Percentiles rank a stretch among this genome's conserved stretches.
Evolutionary conservation across 1,140 invertebrate species (phyloP).

Genomic region (Drosophila bipectinata): DNA sequence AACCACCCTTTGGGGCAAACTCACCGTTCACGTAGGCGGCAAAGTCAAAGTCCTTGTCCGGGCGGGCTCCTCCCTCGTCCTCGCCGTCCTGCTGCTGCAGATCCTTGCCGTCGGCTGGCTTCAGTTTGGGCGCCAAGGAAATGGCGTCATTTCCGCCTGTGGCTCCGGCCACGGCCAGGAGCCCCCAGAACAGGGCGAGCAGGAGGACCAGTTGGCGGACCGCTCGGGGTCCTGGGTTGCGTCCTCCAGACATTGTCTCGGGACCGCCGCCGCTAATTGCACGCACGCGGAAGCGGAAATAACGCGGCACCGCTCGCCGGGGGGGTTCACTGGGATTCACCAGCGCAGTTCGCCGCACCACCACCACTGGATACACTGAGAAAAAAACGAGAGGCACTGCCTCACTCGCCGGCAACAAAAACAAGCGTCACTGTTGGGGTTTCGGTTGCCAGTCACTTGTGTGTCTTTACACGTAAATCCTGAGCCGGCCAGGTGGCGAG

Average conservation of each 20-base stretch:
- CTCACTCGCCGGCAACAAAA: slow-evolving; percentile 4
- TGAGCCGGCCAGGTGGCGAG: slow-evolving; percentile 34
- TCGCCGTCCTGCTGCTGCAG: slow-evolving; percentile 27
- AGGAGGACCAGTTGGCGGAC: background rate
- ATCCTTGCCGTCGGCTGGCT: background rate
- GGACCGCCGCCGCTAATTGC: slow-evolving; percentile 33
- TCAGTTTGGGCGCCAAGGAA: slow-evolving; percentile 40
- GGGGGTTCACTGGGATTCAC: slow-evolving; percentile 12
- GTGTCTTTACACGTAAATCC: slow-evolving; percentile 15
- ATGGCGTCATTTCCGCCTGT: slow-evolving; percentile 65
- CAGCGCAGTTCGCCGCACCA: background rate
- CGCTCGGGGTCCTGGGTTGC: slow-evolving; percentile 26
- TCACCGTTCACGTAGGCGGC: slow-evolving; percentile 63
- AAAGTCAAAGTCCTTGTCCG: slow-evolving; percentile 51
- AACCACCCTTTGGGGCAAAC: slow-evolving; percentile 10
- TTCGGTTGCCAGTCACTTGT: background rate
- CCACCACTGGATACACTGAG: background rate
- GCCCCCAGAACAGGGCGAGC: slow-evolving; percentile 11
- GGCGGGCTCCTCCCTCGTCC: slow-evolving; percentile 18
- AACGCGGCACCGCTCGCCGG: slow-evolving; percentile 23
- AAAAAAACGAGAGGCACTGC: slow-evolving; percentile 22
- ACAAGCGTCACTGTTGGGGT: background rate
- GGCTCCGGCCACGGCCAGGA: background rate
- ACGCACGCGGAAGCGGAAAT: slow-evolving; percentile 47
- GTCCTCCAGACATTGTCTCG: slow-evolving; percentile 21